Percentiles rank a stretch among this genome's conserved stretches.
Conservation (phyloP, 2,113 vertebrate genomes). For the Protobothrops flavoviridis region DNA sequence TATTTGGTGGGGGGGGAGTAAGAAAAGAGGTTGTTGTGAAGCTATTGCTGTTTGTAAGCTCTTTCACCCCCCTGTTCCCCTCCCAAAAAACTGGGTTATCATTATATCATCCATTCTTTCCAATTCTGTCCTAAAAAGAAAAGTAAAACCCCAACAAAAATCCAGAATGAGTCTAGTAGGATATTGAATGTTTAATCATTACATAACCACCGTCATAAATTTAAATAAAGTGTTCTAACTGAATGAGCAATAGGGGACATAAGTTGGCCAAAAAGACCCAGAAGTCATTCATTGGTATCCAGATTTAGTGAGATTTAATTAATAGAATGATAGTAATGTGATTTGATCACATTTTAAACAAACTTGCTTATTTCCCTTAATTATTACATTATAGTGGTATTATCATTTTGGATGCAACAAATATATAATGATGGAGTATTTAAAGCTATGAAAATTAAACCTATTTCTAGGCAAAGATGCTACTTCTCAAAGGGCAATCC, state of each 20-base stretch:
- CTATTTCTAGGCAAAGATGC: neutral
- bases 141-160: slow-evolving; percentile 22
- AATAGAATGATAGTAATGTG: neutral
- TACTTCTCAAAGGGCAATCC: neutral
- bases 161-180: neutral
- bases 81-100: slow-evolving; percentile 37
- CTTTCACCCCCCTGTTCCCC: slow-evolving; percentile 26
- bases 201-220: neutral
- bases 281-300: neutral
- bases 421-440: neutral
- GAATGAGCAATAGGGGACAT: neutral
- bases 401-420: neutral
- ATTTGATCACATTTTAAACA: neutral
- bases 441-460: neutral
- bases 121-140: slow-evolving; percentile 17
- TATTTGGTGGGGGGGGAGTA: slow-evolving; percentile 77
- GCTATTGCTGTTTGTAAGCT: slow-evolving; percentile 64
- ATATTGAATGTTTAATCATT: neutral
- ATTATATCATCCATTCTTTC: slow-evolving; percentile 53
- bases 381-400: neutral
- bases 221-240: neutral
- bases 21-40: slow-evolving; percentile 55
- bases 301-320: neutral
- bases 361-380: neutral
- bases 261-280: neutral